Percentiles rank a stretch among this genome's conserved stretches.
Conservation (phyloP, 2,113 vertebrate species). For the Ramphastos sulfuratus region DNA sequence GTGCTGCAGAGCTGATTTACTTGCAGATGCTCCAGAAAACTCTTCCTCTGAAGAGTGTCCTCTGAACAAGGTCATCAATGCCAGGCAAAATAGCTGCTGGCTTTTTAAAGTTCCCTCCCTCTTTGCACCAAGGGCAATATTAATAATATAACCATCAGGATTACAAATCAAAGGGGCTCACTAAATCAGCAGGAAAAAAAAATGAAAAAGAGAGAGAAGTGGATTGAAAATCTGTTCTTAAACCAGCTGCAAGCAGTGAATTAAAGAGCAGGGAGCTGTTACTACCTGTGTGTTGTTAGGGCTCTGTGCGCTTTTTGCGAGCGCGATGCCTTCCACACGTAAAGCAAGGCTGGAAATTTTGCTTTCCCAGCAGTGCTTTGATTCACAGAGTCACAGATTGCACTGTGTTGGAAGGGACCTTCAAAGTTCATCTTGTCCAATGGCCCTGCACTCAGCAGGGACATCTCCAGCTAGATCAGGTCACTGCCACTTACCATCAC, state of each 20-base stretch:
- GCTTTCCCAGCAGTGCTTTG: background rate
- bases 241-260: conserved; percentile 37
- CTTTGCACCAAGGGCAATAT: conserved; percentile 27
- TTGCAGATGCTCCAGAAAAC: conserved; percentile 39
- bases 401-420: no score
- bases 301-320: background rate
- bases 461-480: no score
- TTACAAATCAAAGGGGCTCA: conserved; percentile 46
- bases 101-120: conserved; percentile 18
- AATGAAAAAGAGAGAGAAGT: conserved; percentile 23
- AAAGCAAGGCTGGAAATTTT: background rate
- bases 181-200: conserved; percentile 49
- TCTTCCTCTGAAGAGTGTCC: conserved; percentile 29
- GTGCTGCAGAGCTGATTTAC: conserved; percentile 24
- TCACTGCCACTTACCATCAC: background rate
- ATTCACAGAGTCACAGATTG: background rate
- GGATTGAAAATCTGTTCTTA: conserved; percentile 62
- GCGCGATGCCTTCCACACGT: background rate
- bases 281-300: conserved; percentile 45
- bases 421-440: no score
- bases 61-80: conserved; percentile 36
- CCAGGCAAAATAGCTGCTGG: background rate
- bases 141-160: conserved; percentile 26
- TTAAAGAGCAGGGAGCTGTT: conserved; percentile 29
- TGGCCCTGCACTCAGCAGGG: no score